Evolutionary conservation across 2,113 vertebrate genomes (phyloP).

Genomic region (Neogobius melanostomus): DNA sequence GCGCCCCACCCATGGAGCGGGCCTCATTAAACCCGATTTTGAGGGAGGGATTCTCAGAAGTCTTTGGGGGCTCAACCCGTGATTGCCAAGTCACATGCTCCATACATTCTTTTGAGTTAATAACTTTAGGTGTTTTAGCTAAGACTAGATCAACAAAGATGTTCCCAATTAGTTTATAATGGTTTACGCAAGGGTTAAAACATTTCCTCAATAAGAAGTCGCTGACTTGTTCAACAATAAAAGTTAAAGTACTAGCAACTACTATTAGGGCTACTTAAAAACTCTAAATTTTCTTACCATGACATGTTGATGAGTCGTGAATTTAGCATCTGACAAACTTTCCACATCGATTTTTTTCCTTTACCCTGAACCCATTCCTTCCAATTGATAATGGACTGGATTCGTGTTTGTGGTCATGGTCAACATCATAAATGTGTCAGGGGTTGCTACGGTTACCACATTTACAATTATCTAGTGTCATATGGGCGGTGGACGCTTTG

Average conservation of each 20-base stretch:
- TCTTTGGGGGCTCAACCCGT: background rate
- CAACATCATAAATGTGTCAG: background rate
- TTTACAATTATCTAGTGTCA: background rate
- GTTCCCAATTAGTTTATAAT: background rate
- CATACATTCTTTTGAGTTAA: conserved; percentile 1
- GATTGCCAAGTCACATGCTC: background rate
- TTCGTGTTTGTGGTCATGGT: background rate
- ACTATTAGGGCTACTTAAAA: too few species aligned
- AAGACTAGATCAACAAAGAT: background rate
- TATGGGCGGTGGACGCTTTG: conserved; percentile 1
- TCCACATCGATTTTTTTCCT: background rate
- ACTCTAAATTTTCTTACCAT: background rate
- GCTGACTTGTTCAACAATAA: too few species aligned
- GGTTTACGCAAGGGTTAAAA: too few species aligned
- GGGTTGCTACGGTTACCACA: background rate
- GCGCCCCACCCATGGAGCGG: background rate
- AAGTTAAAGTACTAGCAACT: too few species aligned
- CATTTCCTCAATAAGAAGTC: too few species aligned
- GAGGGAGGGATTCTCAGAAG: conserved; percentile 1
- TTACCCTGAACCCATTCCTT: background rate
- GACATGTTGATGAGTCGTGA: background rate
- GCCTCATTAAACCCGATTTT: background rate
- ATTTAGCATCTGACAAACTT: background rate
- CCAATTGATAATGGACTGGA: background rate
- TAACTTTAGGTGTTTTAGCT: background rate